Conservation (phyloP, 2,113 vertebrate species). For the Acrocephalus kingi region DNA sequence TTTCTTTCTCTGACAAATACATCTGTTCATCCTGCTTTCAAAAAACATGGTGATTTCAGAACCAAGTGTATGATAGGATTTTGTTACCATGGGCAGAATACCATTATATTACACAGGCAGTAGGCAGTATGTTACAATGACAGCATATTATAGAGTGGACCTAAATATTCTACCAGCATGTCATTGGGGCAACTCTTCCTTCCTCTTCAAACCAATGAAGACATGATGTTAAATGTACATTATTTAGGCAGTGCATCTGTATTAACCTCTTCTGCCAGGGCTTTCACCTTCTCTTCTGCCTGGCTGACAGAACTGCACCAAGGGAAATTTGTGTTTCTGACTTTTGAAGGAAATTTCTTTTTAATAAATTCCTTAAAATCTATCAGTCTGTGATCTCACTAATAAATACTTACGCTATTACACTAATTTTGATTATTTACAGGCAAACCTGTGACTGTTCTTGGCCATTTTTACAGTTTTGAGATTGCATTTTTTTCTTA, state of each 20-base stretch:
- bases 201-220: background rate
- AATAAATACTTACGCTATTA: background rate
- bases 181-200: background rate
- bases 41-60: background rate
- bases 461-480: background rate
- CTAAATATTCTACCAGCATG: background rate
- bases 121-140: background rate
- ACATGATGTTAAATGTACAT: background rate
- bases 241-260: background rate
- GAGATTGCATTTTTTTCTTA: background rate
- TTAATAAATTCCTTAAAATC: background rate
- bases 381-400: background rate
- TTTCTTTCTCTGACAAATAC: background rate
- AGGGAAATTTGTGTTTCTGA: background rate
- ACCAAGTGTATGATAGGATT: background rate
- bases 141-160: background rate
- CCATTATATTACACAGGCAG: background rate
- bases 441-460: background rate
- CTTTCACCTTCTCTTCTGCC: background rate
- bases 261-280: background rate
- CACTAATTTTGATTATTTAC: background rate
- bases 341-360: background rate
- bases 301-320: background rate
- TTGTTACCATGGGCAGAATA: background rate
- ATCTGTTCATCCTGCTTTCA: background rate